A percentile compares a stretch with the other conserved stretches of the same genome.
phyloP scores from a whole-genome alignment of 2,113 vertebrate species.

The Gallinago paraguaiae region DNA sequence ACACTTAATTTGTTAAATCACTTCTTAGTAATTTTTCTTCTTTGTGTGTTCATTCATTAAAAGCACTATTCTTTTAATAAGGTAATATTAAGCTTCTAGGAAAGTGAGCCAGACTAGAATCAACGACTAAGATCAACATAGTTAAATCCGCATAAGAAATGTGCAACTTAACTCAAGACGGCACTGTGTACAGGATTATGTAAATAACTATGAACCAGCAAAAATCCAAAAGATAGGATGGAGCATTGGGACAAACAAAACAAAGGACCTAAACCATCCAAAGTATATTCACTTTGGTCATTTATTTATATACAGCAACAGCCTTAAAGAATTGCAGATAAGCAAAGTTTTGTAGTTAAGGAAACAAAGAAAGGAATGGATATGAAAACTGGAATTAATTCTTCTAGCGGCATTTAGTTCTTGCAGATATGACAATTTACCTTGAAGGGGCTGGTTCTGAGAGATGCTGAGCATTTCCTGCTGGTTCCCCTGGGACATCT shows the following conservation, averaged over 20 bases:
- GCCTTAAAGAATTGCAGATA: background rate
- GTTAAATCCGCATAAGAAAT: background rate
- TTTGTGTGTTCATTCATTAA: background rate
- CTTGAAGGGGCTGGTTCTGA: background rate
- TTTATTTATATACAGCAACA: background rate
- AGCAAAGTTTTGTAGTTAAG: background rate
- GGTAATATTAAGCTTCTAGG: background rate
- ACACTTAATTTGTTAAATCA: background rate
- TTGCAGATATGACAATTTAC: background rate
- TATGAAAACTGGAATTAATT: background rate
- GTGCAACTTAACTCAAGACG: background rate
- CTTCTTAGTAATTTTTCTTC: background rate
- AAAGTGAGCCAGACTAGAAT: background rate
- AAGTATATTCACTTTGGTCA: background rate
- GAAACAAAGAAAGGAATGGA: background rate
- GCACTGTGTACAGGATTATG: background rate
- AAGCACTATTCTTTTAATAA: background rate
- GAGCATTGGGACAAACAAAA: background rate
- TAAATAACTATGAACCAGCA: background rate
- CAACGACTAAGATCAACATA: background rate
- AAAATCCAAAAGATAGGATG: background rate
- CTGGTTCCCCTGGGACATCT: background rate
- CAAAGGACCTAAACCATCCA: background rate
- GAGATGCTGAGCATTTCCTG: background rate
- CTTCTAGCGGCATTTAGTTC: background rate